Percentiles rank a stretch among this genome's conserved stretches.
Evolutionary conservation across 2,888 invertebrate genomes (phyloP).

Genomic region (Tillus elongatus): DNA sequence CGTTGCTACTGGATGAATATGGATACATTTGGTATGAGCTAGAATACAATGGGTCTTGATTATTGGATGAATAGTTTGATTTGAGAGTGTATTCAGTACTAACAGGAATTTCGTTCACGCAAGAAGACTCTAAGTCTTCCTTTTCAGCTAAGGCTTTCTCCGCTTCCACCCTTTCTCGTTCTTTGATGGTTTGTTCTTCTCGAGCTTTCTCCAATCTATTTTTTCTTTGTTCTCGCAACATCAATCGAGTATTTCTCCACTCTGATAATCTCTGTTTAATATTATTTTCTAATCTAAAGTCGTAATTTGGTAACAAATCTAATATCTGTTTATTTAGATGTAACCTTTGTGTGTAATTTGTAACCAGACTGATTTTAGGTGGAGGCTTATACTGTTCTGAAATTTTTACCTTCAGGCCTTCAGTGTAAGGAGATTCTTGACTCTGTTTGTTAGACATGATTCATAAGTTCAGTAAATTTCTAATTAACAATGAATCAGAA

Average conservation of each 20-base stretch:
- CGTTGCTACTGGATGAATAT: background rate
- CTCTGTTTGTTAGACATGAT: background rate
- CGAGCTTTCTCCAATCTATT: constrained; percentile 45
- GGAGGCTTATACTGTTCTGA: constrained; percentile 80
- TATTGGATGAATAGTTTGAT: background rate
- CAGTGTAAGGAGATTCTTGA: constrained; percentile 53
- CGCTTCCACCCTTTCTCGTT: constrained; percentile 21
- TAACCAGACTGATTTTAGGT: constrained; percentile 55
- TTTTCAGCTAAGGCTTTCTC: constrained; percentile 17
- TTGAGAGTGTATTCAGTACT: constrained; percentile 5
- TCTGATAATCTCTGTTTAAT: constrained; percentile 63
- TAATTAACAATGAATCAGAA: no score
- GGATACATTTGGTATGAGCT: background rate
- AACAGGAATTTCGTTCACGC: constrained; percentile 8
- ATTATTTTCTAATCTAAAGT: constrained; percentile 65
- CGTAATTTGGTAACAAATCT: constrained; percentile 53
- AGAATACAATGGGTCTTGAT: background rate
- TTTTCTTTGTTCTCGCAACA: constrained; percentile 52
- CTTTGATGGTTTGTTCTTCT: constrained; percentile 29
- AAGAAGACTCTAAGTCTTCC: constrained; percentile 7
- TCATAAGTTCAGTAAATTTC: no score
- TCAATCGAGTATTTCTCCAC: constrained; percentile 57
- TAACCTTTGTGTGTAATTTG: constrained; percentile 47
- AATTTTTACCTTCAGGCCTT: constrained; percentile 81
- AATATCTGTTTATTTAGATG: constrained; percentile 45